Percentiles rank a stretch among this genome's conserved stretches.
phyloP scores from a whole-genome alignment of 2,113 vertebrate genomes.

The Amazona vittata region DNA sequence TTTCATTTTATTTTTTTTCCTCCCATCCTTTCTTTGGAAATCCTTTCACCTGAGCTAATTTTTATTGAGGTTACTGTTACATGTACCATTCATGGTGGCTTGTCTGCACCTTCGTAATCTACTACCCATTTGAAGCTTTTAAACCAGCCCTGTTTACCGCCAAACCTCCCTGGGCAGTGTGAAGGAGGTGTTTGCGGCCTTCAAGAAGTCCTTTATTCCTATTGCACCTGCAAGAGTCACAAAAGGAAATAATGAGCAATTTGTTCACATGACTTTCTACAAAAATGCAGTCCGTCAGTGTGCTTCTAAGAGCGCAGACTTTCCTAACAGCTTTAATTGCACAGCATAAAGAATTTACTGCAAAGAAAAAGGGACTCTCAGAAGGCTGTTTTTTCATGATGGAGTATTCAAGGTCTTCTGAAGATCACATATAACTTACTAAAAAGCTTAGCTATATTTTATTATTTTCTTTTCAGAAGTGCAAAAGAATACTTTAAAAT shows the following conservation, averaged over 20 bases:
- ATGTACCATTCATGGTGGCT: neutral
- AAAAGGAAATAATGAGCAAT: slow-evolving; percentile 61
- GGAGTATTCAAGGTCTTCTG: slow-evolving; percentile 52
- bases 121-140: neutral
- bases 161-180: neutral
- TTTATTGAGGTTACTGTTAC: neutral
- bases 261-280: slow-evolving; percentile 46
- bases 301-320: slow-evolving; percentile 35
- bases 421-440: slow-evolving; percentile 50
- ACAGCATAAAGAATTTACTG: slow-evolving; percentile 45
- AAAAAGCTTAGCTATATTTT: slow-evolving; percentile 70
- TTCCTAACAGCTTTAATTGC: slow-evolving; percentile 55
- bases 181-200: slow-evolving; percentile 32
- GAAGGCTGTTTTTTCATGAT: slow-evolving; percentile 23
- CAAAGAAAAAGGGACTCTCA: slow-evolving; percentile 55
- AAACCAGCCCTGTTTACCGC: neutral
- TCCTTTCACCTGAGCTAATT: neutral
- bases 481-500: slow-evolving; percentile 82
- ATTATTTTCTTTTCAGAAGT: slow-evolving; percentile 79
- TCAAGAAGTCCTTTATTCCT: slow-evolving; percentile 23
- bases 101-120: neutral
- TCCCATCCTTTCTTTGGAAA: neutral
- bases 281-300: slow-evolving; percentile 6
- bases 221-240: slow-evolving; percentile 52
- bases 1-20: neutral